Conservation (phyloP, 2,888 invertebrate species). For the Microctonus brassicae region DNA sequence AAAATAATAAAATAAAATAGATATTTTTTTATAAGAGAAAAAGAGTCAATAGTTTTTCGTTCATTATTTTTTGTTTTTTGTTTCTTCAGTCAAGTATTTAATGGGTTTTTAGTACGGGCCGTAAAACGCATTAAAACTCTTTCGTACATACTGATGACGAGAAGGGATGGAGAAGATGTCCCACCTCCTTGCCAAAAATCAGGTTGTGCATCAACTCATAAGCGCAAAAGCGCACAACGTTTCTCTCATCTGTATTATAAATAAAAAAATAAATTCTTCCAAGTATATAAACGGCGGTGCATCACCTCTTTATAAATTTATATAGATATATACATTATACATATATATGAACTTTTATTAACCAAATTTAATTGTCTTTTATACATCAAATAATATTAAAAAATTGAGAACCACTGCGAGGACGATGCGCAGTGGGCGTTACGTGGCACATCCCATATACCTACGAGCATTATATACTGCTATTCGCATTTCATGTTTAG, state of each 20-base stretch:
- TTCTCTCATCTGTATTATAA: constrained; percentile 45
- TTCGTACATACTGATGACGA: constrained; percentile 58
- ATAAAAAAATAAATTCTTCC: constrained; percentile 37
- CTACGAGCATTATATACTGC: constrained; percentile 52
- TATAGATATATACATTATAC: constrained; percentile 2
- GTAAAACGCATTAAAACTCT: constrained; percentile 67
- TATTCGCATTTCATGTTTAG: constrained; percentile 65
- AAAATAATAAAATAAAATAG: neutral
- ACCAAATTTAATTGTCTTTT: neutral
- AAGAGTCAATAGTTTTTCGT: too few relatives aligned
- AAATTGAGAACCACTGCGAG: constrained; percentile 62
- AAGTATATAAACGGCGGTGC: constrained; percentile 52
- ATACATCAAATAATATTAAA: constrained; percentile 1
- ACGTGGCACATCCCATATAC: constrained; percentile 63
- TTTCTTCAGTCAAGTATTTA: constrained; percentile 46
- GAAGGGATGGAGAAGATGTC: constrained; percentile 53
- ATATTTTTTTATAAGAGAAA: too few relatives aligned
- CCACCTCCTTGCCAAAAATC: constrained; percentile 63
- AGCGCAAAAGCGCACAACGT: constrained; percentile 31
- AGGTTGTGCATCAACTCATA: constrained; percentile 55
- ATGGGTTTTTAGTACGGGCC: constrained; percentile 63
- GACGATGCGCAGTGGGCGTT: constrained; percentile 63
- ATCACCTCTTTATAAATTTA: constrained; percentile 20
- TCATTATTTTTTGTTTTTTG: neutral
- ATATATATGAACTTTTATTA: neutral